These are phyloP conservation scores for Diadumene lineata DNA, from an alignment of 92 coral and sea anemone genomes.

Conservation along the genomic window DNA sequence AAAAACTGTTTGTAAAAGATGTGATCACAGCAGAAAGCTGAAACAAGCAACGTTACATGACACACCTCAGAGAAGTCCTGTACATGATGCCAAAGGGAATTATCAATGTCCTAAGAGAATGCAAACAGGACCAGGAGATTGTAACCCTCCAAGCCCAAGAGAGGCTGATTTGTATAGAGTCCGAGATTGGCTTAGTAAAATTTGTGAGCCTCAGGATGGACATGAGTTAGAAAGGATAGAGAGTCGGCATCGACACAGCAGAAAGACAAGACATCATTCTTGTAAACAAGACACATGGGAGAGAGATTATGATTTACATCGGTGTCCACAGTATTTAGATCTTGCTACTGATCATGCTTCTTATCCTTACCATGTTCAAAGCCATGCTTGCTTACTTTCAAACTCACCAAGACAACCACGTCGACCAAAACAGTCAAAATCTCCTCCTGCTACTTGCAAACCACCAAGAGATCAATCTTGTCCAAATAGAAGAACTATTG, in stretches of 20 bases:
- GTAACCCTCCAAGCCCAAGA: conserved; percentile 60
- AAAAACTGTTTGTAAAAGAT: conserved; percentile 64
- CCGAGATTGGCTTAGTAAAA: conserved; percentile 69
- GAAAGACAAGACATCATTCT: conserved; percentile 61
- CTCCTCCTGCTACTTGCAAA: conserved; percentile 50
- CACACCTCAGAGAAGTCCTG: conserved; percentile 27
- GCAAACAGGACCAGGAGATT: conserved; percentile 98
- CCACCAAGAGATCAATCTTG: conserved; percentile 62
- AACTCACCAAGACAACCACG: conserved; percentile 72
- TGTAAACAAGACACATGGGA: conserved; percentile 56
- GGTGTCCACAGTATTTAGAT: conserved; percentile 81
- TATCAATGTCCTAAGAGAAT: conserved; percentile 78
- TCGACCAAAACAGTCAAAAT: conserved; percentile 53
- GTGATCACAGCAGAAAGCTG: conserved; percentile 56
- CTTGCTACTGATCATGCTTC: conserved; percentile 86
- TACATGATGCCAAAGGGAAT: conserved; percentile 52
- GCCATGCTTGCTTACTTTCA: conserved; percentile 60
- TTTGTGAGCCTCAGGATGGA: conserved; percentile 54
- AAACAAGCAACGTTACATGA: conserved; percentile 42
- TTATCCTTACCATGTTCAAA: conserved; percentile 82
- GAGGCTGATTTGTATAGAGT: conserved; percentile 67
- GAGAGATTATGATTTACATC: conserved; percentile 47
- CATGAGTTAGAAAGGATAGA: conserved; percentile 48
- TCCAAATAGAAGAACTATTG: conserved; percentile 57
- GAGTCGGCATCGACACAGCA: conserved; percentile 55